Evolutionary conservation across 2,888 invertebrate genomes (phyloP).

Genomic region (Acronicta leporina): DNA sequence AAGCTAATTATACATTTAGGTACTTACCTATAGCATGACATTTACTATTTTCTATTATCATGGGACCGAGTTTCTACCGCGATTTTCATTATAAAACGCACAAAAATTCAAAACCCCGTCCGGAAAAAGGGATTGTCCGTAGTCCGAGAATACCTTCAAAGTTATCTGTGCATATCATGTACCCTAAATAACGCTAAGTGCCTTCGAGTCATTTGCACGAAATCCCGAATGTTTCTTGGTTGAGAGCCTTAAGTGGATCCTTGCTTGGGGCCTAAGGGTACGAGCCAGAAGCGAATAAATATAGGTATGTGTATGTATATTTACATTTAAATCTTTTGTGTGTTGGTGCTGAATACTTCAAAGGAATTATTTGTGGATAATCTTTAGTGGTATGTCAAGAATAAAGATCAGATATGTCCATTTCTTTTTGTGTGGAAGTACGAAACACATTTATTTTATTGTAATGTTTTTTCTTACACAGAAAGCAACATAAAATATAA

Average conservation of each 20-base stretch:
- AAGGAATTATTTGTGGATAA: constrained; percentile 33
- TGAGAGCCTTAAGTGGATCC: constrained; percentile 27
- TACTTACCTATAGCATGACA: too few species aligned
- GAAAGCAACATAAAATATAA: too few species aligned
- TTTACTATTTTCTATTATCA: too few species aligned
- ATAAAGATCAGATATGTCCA: not conserved
- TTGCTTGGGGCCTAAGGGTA: constrained; percentile 31
- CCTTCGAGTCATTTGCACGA: constrained; percentile 52
- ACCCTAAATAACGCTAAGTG: constrained; percentile 38
- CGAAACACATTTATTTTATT: too few species aligned
- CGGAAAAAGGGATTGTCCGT: constrained; percentile 6
- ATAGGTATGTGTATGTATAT: constrained; percentile 28
- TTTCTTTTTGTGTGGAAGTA: not conserved
- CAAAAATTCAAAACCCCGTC: too few species aligned
- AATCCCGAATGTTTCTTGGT: constrained; percentile 38
- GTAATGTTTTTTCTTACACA: too few species aligned
- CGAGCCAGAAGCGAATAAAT: constrained; percentile 23
- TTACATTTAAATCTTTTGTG: constrained; percentile 22
- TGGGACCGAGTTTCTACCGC: too few species aligned
- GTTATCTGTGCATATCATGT: constrained; percentile 19
- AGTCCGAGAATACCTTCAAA: constrained; percentile 19
- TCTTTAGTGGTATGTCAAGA: not conserved
- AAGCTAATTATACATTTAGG: too few species aligned
- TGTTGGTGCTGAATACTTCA: constrained; percentile 14
- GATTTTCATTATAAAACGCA: constrained; percentile 1